Evolutionary conservation across 2,113 vertebrate species (phyloP).

Genomic region (Hippocampus mohnikei): DNA sequence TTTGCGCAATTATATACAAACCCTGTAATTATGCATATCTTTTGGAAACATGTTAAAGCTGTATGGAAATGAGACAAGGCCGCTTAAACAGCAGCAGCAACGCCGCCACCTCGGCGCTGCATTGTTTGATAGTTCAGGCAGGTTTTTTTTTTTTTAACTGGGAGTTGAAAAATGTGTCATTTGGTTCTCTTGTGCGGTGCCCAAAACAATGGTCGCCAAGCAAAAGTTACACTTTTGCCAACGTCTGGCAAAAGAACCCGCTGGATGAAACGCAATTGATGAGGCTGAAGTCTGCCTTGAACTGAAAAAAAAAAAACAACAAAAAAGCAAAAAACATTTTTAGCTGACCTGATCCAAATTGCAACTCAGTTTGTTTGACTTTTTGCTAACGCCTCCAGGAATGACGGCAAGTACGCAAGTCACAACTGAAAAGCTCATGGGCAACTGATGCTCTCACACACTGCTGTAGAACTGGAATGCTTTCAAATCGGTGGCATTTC

Average conservation of each 20-base stretch:
- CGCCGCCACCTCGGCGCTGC: constrained; percentile 38
- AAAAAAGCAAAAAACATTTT: no score
- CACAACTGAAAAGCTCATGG: no score
- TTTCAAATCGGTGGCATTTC: no score
- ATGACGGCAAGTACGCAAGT: no score
- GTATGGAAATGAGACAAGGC: constrained; percentile 71
- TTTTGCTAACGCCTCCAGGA: no score
- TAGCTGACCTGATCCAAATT: no score
- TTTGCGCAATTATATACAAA: constrained; percentile 75
- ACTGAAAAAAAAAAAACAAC: background rate
- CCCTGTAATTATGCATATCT: constrained; percentile 76
- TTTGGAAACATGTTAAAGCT: constrained; percentile 73
- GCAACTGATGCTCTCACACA: no score
- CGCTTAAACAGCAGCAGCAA: constrained; percentile 42
- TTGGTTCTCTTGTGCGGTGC: background rate
- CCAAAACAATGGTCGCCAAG: background rate
- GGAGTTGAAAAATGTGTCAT: constrained; percentile 45
- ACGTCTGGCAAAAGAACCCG: background rate
- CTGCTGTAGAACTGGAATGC: no score
- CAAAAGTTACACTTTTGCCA: no score
- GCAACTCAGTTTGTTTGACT: no score
- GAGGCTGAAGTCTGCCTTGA: background rate
- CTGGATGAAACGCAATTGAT: background rate
- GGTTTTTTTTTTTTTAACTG: constrained; percentile 52
- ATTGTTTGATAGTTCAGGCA: constrained; percentile 70